phyloP scores from a whole-genome alignment of 2,888 invertebrate genomes.

The Drosophila falleni region DNA sequence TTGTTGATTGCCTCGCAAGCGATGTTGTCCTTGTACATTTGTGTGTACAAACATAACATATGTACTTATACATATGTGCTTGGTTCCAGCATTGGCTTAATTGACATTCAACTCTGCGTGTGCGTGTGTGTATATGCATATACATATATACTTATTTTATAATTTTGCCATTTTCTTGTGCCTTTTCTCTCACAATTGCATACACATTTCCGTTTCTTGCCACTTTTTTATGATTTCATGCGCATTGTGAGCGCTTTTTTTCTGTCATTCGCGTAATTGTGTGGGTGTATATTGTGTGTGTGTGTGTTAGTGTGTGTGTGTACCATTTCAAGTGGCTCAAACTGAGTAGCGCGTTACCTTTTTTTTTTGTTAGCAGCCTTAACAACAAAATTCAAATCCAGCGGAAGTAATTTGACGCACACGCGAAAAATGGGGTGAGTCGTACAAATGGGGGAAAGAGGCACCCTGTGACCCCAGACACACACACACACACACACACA shows the following conservation, averaged over 20 bases:
- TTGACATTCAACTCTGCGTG: conserved; percentile 69
- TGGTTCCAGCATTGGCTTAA: conserved; percentile 74
- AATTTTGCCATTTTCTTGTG: conserved; percentile 73
- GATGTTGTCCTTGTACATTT: conserved; percentile 37
- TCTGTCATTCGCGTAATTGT: conserved; percentile 79
- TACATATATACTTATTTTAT: conserved; percentile 66
- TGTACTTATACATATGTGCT: conserved; percentile 17
- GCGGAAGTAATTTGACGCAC: conserved; percentile 80
- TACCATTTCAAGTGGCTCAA: conserved; percentile 67
- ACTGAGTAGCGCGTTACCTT: conserved; percentile 64
- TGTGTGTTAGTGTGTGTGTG: conserved; percentile 26
- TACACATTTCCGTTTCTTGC: conserved; percentile 58
- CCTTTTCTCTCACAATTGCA: conserved; percentile 65
- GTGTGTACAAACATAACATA: background rate
- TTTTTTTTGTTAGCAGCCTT: conserved; percentile 65
- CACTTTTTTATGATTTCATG: conserved; percentile 73
- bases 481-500: too few relatives aligned
- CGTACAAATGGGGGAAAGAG: too few relatives aligned
- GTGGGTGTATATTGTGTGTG: conserved; percentile 17
- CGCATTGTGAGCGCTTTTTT: conserved; percentile 76
- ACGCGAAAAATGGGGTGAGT: conserved; percentile 48
- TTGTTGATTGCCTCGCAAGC: conserved; percentile 68
- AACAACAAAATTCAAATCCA: conserved; percentile 79
- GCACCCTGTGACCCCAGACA: conserved; percentile 11
- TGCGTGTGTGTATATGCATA: conserved; percentile 7